Base-by-base conservation (phyloP, 37 sponge, comb jelly and placozoan genomes). In the Geodia barretti region DNA sequence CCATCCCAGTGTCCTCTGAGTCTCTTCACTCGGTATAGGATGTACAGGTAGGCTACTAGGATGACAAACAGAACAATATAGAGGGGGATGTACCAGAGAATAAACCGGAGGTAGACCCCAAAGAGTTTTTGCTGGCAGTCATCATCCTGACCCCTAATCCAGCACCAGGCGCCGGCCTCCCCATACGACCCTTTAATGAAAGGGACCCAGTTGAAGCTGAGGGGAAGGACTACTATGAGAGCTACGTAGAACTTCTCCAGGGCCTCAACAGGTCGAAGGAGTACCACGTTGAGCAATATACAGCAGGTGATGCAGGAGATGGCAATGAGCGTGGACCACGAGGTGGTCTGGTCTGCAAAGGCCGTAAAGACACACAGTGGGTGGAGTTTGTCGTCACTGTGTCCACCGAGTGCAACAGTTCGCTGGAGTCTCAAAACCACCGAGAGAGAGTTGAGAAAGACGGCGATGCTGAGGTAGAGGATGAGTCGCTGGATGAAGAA, bases 401-500 rank as follows among this genome's bases (percentile, higher is more conserved):
- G 23, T n/a, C 39, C 71, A 23, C 19, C 1, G 30, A 5, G 54
- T 59, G 24, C 21, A 32, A 28, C 54, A 37, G 25, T 4, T 35
- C 47, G 41, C 24, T 43, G 71, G 0, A 75, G 37, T 39, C 39
- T 68, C 35, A 70, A 72, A 47, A 72, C 33, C n/a, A 82, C 65
- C 41, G 69, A 35, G n/a, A 86, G 41, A 9, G 80, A 33, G 47
- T 83, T 66, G 2, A 82, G 43, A 19, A 74, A 38, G 20, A 83
- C 74, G 11, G 92, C 76, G n/a, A 91, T 79, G 63, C 62, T 61
- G 54, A 86, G 80, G 63, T 91, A 86, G 24, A 91, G 87, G 26
- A 86, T 83, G 26, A 91, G 80, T 19, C 92, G 77, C 47, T 91
- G 92, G 5, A 68, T 74, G 84, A 86, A 91, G 14, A 83, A 42